Conservation (phyloP, 1,140 invertebrate species). For the Harlomillsia oculata region DNA sequence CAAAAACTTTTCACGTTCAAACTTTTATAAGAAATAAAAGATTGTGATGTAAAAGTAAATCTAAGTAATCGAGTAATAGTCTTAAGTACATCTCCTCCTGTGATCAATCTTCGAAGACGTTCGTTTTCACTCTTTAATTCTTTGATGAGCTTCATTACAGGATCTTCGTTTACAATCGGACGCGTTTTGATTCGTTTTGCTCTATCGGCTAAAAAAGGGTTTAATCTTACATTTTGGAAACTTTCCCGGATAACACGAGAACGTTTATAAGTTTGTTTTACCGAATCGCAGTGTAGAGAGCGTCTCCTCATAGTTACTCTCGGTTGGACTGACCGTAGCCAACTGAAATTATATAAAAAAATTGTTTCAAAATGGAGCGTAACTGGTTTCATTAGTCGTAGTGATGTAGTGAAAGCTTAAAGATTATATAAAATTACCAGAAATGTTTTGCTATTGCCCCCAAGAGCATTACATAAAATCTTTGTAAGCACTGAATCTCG, state of each 20-base stretch:
- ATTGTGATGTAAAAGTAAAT: no score
- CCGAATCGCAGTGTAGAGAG: conserved; percentile 52
- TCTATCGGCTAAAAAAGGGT: conserved; percentile 45
- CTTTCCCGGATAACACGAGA: no score
- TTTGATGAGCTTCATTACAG: conserved; percentile 49
- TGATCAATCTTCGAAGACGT: conserved; percentile 43
- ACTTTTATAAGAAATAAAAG: no score
- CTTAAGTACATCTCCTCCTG: conserved; percentile 36
- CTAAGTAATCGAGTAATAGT: no score
- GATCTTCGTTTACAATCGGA: conserved; percentile 50
- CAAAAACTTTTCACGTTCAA: no score
- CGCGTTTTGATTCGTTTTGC: conserved; percentile 52
- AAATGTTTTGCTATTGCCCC: conserved; percentile 57
- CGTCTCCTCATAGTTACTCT: conserved; percentile 57
- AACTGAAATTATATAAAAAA: no score
- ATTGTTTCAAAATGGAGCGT: conserved; percentile 7
- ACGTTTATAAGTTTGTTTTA: conserved; percentile 35
- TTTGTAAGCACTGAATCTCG: conserved; percentile 56
- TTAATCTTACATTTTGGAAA: no score
- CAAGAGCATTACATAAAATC: conserved; percentile 54
- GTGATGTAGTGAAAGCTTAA: neutral
- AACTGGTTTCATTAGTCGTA: neutral
- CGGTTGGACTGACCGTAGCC: conserved; percentile 54
- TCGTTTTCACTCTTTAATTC: conserved; percentile 55
- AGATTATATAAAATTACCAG: conserved; percentile 45